Conservation (phyloP, 2,797 vertebrate genomes). For the Microctenopoma lineatum region DNA sequence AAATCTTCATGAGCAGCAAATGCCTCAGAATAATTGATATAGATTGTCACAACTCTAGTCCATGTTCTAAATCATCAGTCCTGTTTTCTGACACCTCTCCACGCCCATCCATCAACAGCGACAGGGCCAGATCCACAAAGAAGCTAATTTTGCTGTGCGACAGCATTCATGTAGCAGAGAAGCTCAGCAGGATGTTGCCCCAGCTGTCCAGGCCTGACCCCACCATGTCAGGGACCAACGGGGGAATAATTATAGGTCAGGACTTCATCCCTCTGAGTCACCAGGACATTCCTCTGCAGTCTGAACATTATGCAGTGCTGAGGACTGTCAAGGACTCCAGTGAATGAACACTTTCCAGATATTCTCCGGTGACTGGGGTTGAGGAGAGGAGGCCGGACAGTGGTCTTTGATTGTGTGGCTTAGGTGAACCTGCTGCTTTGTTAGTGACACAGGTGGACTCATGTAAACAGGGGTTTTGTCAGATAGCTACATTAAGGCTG, state of each 20-base stretch:
- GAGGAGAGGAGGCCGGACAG: slow-evolving; percentile 53
- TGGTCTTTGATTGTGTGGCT: slow-evolving; percentile 23
- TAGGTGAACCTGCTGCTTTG: slow-evolving; percentile 50
- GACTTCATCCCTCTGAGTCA: slow-evolving; percentile 79
- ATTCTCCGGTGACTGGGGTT: slow-evolving; percentile 57
- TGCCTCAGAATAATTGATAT: slow-evolving; percentile 65
- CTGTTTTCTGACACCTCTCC: slow-evolving; percentile 70
- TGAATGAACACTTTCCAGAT: slow-evolving; percentile 75
- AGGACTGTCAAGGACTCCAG: slow-evolving; percentile 75
- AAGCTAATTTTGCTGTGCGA: slow-evolving; percentile 80
- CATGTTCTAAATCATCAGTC: slow-evolving; percentile 69
- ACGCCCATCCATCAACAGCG: slow-evolving; percentile 62
- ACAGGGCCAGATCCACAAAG: slow-evolving; percentile 62
- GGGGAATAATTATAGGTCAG: slow-evolving; percentile 87
- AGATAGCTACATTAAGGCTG: slow-evolving; percentile 63
- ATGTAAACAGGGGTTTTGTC: slow-evolving; percentile 72
- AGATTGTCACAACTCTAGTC: slow-evolving; percentile 69
- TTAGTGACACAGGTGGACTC: slow-evolving; percentile 57
- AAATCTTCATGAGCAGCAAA: slow-evolving; percentile 49
- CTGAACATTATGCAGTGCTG: slow-evolving; percentile 73
- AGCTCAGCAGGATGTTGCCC: slow-evolving; percentile 82
- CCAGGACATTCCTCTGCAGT: slow-evolving; percentile 78
- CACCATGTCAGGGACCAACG: slow-evolving; percentile 76
- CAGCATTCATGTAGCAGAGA: slow-evolving; percentile 73
- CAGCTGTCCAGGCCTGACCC: slow-evolving; percentile 85